phyloP scores from a whole-genome alignment of 2,888 invertebrate species.

The Drosophila formosana region DNA sequence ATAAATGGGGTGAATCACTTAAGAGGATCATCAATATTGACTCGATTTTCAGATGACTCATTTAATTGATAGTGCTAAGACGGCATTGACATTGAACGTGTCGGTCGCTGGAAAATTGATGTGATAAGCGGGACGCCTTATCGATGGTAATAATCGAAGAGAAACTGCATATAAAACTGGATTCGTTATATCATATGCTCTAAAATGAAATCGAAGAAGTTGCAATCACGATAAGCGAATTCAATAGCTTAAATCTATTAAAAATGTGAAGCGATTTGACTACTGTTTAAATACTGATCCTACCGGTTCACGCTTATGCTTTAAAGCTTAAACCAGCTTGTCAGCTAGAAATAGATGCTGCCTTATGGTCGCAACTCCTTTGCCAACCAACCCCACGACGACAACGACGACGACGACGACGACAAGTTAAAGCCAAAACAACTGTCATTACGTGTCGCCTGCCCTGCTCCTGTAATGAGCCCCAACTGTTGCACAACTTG shows the following conservation, averaged over 20 bases:
- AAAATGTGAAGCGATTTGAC: neutral
- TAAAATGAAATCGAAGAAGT: too few species aligned
- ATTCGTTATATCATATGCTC: neutral
- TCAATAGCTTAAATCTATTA: neutral
- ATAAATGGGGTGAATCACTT: constrained; percentile 37
- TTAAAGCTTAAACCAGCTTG: neutral
- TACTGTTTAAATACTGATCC: neutral
- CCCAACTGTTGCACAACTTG: constrained; percentile 70
- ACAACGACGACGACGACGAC: neutral
- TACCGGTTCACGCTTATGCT: neutral
- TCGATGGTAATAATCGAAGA: neutral
- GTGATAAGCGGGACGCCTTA: constrained; percentile 37
- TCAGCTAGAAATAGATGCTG: constrained; percentile 2
- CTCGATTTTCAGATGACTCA: constrained; percentile 37
- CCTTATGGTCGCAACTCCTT: constrained; percentile 2
- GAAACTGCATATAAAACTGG: neutral
- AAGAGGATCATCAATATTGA: constrained; percentile 30
- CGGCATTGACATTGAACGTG: neutral
- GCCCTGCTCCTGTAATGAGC: constrained; percentile 32
- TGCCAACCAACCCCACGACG: neutral
- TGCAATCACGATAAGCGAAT: neutral
- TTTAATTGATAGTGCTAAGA: constrained; percentile 20
- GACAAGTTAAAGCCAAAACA: neutral
- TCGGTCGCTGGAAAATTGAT: constrained; percentile 28
- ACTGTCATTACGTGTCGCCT: constrained; percentile 17